Conservation (phyloP, 2,888 invertebrate species). For the Sylvicola fuscatus region DNA sequence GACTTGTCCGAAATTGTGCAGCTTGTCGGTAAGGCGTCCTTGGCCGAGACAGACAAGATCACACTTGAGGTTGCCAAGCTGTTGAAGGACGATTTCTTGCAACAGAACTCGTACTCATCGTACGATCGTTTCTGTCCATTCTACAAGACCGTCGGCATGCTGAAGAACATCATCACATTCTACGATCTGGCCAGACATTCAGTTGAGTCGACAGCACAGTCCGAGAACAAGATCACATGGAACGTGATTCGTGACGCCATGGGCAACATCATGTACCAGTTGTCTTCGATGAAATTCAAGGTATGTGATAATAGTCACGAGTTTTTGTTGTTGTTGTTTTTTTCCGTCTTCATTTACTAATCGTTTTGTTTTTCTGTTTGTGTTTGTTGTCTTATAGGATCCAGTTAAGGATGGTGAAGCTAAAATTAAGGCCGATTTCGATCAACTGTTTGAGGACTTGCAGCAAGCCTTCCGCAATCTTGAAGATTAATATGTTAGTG, state of each 20-base stretch:
- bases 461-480: conserved; percentile 95
- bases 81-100: conserved; percentile 97
- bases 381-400: no score
- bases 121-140: conserved; percentile 98
- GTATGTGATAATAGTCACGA: conserved; percentile 31
- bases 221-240: conserved; percentile 99
- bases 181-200: conserved; percentile 97
- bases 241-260: conserved; percentile 92
- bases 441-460: conserved; percentile 92
- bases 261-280: conserved; percentile 88
- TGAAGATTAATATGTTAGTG: conserved; percentile 55
- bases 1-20: conserved; percentile 99
- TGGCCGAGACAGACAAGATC: conserved; percentile 98
- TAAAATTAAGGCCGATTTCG: conserved; percentile 92
- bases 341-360: background rate
- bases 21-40: conserved; percentile 94
- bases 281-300: conserved; percentile 99
- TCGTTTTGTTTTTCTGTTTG: no score
- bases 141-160: conserved; percentile 99
- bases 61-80: conserved; percentile 96
- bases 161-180: conserved; percentile 94
- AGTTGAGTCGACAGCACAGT: conserved; percentile 95
- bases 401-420: conserved; percentile 96
- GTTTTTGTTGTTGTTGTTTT: conserved; percentile 3
- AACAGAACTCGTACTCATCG: conserved; percentile 94